Evolutionary conservation across 2,113 vertebrate genomes (phyloP), one percentile per base, ranked within the genome.

Genomic region (Eclectus roratus): DNA sequence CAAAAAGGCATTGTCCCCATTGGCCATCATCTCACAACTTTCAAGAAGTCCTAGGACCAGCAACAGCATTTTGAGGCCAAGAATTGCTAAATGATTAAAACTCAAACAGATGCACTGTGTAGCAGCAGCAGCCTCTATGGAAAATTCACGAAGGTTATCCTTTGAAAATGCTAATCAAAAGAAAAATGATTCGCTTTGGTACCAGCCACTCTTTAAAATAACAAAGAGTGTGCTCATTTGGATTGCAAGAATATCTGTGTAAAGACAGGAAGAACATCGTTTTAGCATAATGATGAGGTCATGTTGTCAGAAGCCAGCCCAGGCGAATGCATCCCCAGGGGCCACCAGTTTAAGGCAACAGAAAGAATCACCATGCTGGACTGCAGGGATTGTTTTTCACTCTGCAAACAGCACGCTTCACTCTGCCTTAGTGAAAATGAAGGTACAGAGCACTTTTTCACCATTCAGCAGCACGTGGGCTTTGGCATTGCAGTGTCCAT

Each of bases 81-180:
- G 46, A 73, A 72, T 72, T 95, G 49, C 70, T 94, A 72, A 88
- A 95, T 50, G 83, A 96, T 71, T 86, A 84, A 91, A 94, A 93
- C 88, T 95, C 55, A 91, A 87, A 69, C 63, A 91, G 94, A 91
- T 52, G 80, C 53, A 73, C 69, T 47, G 17, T 8, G 35, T 35
- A 65, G 90, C 82, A 80, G 65, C 49, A 85, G 60, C 72, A 80
- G 65, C 49, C 73, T 72, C 92, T 81, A 69, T 27, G 28, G 76
- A 96, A 94, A 78, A 93, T 92, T 80, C 70, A 91, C 7, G 11
- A 90, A 89, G 78, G 94, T 96, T 97, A 94, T 66, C 87, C 93
- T 97, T 95, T 97, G 94, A 87, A 96, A 96, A 91, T 47, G 82
- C 28, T 92, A 93, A 88, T 79, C 85, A 88, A 88, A 89, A 93